Evolutionary conservation across 2,797 vertebrate genomes (phyloP).

Genomic region (Synanceia verrucosa): DNA sequence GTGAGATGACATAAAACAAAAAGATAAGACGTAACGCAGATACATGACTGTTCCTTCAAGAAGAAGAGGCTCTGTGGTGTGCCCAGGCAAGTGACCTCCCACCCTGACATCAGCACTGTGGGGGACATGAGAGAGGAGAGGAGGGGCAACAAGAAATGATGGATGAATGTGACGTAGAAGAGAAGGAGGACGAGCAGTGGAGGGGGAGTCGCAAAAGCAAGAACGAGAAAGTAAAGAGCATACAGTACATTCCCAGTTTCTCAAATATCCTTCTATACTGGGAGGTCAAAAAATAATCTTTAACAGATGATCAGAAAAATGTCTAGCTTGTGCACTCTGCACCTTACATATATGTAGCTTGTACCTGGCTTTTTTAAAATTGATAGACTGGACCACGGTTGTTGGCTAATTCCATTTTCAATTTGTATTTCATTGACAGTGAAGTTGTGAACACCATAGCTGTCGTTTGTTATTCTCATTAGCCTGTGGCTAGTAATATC

Average conservation of each 20-base stretch:
- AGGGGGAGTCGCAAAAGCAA: conserved; percentile 12
- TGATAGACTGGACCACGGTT: conserved; percentile 24
- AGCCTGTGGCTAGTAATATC: conserved; percentile 51
- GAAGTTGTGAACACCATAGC: conserved; percentile 40
- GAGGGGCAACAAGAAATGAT: conserved; percentile 53
- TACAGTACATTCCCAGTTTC: background rate
- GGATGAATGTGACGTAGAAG: conserved; percentile 36
- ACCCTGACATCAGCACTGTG: conserved; percentile 54
- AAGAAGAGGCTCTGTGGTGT: conserved; percentile 46
- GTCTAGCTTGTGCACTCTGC: background rate
- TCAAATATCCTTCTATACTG: background rate
- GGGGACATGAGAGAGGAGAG: conserved; percentile 44
- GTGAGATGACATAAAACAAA: conserved; percentile 61
- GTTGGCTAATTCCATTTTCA: conserved; percentile 54
- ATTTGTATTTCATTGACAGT: conserved; percentile 56
- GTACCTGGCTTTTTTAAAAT: conserved; percentile 38
- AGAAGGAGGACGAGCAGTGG: conserved; percentile 29
- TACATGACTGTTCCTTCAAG: conserved; percentile 56
- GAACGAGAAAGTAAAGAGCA: background rate
- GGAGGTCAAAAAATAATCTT: conserved; percentile 12
- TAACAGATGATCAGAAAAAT: background rate
- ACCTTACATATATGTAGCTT: background rate
- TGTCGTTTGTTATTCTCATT: conserved; percentile 48
- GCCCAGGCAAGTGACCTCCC: conserved; percentile 65
- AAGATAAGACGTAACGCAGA: conserved; percentile 39